Base-by-base conservation (phyloP, 1,140 invertebrate species). In the Heterodera carotae region DNA sequence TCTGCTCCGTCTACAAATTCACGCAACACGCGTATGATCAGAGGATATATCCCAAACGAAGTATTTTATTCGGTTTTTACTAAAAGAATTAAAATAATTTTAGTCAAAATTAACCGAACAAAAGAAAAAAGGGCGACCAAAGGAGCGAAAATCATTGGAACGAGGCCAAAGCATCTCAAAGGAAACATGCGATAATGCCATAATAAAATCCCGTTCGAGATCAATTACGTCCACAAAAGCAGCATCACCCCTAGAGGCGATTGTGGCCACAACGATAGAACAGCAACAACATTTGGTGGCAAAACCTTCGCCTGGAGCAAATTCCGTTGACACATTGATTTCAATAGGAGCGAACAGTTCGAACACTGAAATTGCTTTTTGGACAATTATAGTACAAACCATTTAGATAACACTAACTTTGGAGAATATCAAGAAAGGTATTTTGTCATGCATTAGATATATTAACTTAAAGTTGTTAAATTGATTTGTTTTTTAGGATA, bases 11-110 rank as follows among this genome's bases (percentile, higher is more conserved):
- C 76, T 2, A 29, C 77, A 68, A 31, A 59, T n/a, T 36, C 43
- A 25, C 48, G 77, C 53, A 78, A 31, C 69, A 69, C 77, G 10
- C 76, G 77, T 10, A 77, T 73, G 27, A 62, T 78, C 15, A 43
- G 77, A 18, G 64, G 39, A 39, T 62, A 62, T 62, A 64, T 25
- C 64, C 36, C 25, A 7, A 31, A 15, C 29, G 10, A 34, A 22
- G 60, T 34, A 31, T 31, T 31, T 66, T n/a, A n/a, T n/a, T n/a
- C n/a, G n/a, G 2, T 66, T 33, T 29, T 66, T 31, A 12, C 7
- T 0, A 3, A 66, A 27, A 31, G 27, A 12, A 31, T 66, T 29
- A 39, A 39, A 39, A 43, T 43, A 39, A 18, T 56, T 56, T 56
- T 18, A 56, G 48, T 22, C 12, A 15, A 56, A 56, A 56, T 22